A percentile compares a stretch with the other conserved stretches of the same genome.
These are phyloP conservation scores for Falco biarmicus DNA, from an alignment of 2,797 vertebrate species.

Conservation along the genomic window DNA sequence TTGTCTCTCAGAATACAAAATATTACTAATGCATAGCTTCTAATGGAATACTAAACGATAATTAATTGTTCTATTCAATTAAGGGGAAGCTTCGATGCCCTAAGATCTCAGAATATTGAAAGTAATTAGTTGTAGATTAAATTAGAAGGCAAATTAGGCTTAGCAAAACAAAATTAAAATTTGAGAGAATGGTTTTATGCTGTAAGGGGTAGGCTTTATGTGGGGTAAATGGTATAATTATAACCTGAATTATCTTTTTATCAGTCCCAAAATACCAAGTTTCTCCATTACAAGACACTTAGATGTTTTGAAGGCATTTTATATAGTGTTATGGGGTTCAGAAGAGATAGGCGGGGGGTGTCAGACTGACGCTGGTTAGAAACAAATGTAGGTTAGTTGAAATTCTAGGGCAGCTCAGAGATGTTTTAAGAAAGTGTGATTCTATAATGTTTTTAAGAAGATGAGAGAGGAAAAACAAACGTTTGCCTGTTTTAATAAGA, in stretches of 20 bases:
- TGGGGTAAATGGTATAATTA: not conserved
- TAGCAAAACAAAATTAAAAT: slow-evolving; percentile 10
- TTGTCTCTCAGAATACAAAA: not conserved
- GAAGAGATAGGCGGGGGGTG: not conserved
- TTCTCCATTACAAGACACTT: not conserved
- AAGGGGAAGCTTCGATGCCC: not conserved
- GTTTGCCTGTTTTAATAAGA: slow-evolving; percentile 1
- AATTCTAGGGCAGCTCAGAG: not conserved
- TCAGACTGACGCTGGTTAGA: not conserved
- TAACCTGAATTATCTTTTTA: not conserved
- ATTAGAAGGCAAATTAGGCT: not conserved
- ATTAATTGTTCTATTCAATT: slow-evolving; percentile 26
- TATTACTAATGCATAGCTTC: not conserved
- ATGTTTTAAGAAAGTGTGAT: not conserved
- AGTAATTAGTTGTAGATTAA: slow-evolving; percentile 12
- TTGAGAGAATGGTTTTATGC: not conserved
- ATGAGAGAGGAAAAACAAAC: not conserved
- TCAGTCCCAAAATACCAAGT: not conserved
- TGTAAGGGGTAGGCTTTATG: not conserved
- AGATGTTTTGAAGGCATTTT: not conserved
- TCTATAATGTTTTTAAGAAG: not conserved
- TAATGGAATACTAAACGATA: not conserved
- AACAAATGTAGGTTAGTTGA: not conserved
- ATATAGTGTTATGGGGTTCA: not conserved
- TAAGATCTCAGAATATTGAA: not conserved